Evolutionary conservation across 2,797 vertebrate species (phyloP), one percentile per base, ranked within the genome.

Genomic region (Pipistrellus nathusii): DNA sequence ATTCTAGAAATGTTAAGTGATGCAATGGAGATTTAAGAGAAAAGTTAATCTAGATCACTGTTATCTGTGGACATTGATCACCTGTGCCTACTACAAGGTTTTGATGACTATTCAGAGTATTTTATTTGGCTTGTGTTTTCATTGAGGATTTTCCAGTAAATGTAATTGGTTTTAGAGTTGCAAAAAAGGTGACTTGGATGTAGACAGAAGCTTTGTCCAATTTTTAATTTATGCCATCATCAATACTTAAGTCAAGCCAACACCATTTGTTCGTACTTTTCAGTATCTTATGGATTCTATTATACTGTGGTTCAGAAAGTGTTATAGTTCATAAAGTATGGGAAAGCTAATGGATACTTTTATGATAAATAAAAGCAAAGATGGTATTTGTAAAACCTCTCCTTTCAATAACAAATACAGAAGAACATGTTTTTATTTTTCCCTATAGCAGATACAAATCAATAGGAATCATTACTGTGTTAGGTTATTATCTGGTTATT

Each of bases 101-200:
- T 88, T 88, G 25, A 82, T 88, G 14, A 73, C 57, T 55, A 78
- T 2, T 44, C 10, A 81, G 25, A 85, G 21, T 69, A 76, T 64
- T 41, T 94, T 88, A 92, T 32, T 87, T 86, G 59, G 41, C 46
- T 88, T 72, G 53, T 69, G 11, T 66, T 96, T 95, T 88, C 38
- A 83, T 21, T 66, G 62, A 71, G 15, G 30, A 38, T 78, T 20
- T 91, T 88, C 41, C 44, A 51, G 46, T 88, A 93, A 46, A 88
- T 18, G 11, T 68, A 76, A 88, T 32, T 78, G 35, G 51, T 53
- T 72, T 85, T 38, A 81, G n/a, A 76, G 20, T 82, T 30, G 71
- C 35, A 44, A 73, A 85, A 8, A 51, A 25, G 13, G 17, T 71
- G 48, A 80, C 62, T 35, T 92, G 27, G n/a, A 59, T 46, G 27